Evolutionary conservation across 2,888 invertebrate genomes (phyloP).

Genomic region (Aspidiotus destructor): DNA sequence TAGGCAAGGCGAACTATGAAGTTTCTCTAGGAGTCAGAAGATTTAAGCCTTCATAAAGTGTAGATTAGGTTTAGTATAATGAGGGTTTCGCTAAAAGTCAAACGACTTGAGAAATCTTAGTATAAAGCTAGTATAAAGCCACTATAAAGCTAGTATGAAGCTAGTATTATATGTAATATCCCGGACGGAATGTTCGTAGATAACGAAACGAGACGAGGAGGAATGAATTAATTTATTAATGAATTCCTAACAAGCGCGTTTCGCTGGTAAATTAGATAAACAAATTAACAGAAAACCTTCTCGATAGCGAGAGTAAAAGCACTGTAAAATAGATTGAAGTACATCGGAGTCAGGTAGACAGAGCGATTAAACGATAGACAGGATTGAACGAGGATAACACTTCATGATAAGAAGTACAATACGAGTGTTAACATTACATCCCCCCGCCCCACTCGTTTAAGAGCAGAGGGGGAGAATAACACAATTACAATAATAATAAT

Average conservation of each 20-base stretch:
- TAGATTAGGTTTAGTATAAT: too few relatives aligned
- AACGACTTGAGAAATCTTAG: too few relatives aligned
- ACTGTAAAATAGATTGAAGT: background rate
- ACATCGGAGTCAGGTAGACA: background rate
- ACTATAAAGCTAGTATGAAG: too few relatives aligned
- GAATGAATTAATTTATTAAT: constrained; percentile 7
- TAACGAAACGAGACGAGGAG: background rate
- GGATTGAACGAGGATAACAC: background rate
- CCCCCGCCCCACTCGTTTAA: constrained; percentile 11
- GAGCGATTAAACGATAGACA: constrained; percentile 6
- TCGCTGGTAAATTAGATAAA: background rate
- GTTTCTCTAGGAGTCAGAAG: too few relatives aligned
- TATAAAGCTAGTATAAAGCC: too few relatives aligned
- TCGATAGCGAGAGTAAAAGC: background rate
- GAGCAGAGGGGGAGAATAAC: background rate
- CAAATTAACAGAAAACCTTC: background rate
- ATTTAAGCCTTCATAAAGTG: too few relatives aligned
- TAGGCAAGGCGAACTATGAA: too few relatives aligned
- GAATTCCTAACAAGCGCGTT: constrained; percentile 7
- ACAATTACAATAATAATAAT: constrained; percentile 2
- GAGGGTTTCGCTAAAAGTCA: too few relatives aligned
- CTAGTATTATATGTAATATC: background rate
- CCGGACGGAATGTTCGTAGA: background rate
- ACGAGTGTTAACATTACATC: constrained; percentile 13
- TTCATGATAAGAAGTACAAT: constrained; percentile 7